Evolutionary conservation across 1,140 invertebrate species (phyloP), one percentile per base, ranked within the genome.

Genomic region (Microplitis demolitor): DNA sequence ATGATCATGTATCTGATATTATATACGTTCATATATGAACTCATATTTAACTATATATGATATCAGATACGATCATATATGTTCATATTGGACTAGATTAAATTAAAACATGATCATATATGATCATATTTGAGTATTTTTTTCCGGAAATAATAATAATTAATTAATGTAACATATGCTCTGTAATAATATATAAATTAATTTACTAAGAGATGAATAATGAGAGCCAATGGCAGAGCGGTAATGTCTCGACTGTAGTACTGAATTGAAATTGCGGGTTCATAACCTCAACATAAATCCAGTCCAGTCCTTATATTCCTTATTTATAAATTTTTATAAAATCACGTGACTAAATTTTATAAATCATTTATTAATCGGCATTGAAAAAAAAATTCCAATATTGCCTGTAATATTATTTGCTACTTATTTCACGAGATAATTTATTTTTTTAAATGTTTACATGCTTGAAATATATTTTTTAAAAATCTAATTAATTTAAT

Each of bases 211-310:
- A 86, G 83, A 85, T 85, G 75, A 85, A 87, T 87, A 87, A 87
- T 87, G 84, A 87, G 84, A 87, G 84, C 83, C 85, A 87, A 87
- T 87, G 79, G 82, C 82, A 87, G 85, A 87, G 85, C 82, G 83
- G 82, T 83, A 82, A 81, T 81, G 85, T 83, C 82, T 82, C 82
- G 84, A 86, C 84, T 87, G 82, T 79, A 80, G 66, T 71, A 60
- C 75, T 73, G 68, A 66, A 74, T 69, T 71, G 9, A 2, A 60
- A 8, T 31, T 11, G 16, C 56, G 51, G 66, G 66, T 67, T 67
- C 24, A 31, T 45, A 31, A 54, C 51, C 39, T 67, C 64, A 54
- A 51, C 64, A 68, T 56, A 54, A 54, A 53, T 68, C 50, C 66
- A 58, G 66, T 51, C 51, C 51, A 69, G 35, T 60, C 54, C 54